Evolutionary conservation across 2,797 vertebrate genomes (phyloP), one percentile per base, ranked within the genome.

Genomic region (Tachyglossus aculeatus): DNA sequence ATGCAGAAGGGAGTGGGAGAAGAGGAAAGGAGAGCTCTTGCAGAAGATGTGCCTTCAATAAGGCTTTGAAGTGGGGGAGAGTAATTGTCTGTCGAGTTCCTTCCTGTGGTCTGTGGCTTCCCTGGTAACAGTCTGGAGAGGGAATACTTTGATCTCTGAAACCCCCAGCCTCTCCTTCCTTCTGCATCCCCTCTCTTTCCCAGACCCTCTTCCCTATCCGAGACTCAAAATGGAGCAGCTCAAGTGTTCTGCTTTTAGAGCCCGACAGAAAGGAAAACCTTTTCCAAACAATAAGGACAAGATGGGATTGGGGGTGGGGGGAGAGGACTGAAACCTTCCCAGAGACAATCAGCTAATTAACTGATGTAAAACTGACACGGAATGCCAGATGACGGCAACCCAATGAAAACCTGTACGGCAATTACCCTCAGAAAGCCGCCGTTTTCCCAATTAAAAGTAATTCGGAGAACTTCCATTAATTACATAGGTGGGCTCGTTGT

Each of bases 341-440:
- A 73, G 61, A 86, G 61, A 80, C 45, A 83, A 84, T 58, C 45
- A 71, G 47, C 78, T 88, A 91, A 91, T 90, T 90, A 90, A 85
- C 73, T 72, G 68, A 76, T 72, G 37, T 43, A 67, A 86, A 88
- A 74, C 25, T 71, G 61, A 48, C 24, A 38, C 39, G 47, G 78
- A 82, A 86, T 9, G 55, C 0, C 18, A 81, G 67, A 78, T 50
- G 52, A 34, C 64, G 67, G 71, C 80, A 87, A 83, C 66, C 61
- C 82, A 78, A 80, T 54, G 65, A 78, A 85, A 84, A 85, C 10
- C 47, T 67, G 53, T 34, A 15, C 48, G 57, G 76, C 78, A 90
- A 86, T 90, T 88, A 86, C 53, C 72, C 87, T 58, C 54, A 65
- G 56, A 88, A 88, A 86, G 74, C 80, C 78, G 84, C 82, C 71